Conservation (phyloP, 2,113 vertebrate species). For the Phalacrocorax brasilianus region DNA sequence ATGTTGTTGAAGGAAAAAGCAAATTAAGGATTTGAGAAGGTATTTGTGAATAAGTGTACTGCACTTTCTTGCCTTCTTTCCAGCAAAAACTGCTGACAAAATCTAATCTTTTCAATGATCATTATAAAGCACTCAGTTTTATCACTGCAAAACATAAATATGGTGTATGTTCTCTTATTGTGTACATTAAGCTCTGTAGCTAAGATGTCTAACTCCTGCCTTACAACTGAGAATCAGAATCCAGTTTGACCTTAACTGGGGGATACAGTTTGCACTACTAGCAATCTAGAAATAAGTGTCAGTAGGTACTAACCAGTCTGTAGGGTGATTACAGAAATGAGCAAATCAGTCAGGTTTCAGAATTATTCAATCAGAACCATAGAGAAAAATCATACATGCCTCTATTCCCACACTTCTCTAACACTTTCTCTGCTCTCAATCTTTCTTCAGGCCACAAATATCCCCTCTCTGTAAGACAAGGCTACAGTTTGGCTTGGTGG, state of each 20-base stretch:
- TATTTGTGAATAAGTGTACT: neutral
- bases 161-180: neutral
- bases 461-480: neutral
- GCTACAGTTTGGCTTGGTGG: neutral
- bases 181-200: neutral
- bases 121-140: neutral
- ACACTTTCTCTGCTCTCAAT: neutral
- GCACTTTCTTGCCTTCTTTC: neutral
- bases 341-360: neutral
- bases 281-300: neutral
- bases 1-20: neutral
- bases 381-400: neutral
- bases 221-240: neutral
- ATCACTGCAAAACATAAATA: neutral
- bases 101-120: neutral
- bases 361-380: neutral
- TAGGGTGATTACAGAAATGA: neutral
- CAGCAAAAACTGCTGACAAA: neutral
- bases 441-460: neutral
- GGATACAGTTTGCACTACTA: neutral
- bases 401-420: neutral
- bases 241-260: neutral
- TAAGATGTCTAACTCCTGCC: neutral
- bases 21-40: neutral
- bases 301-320: neutral